A percentile compares a stretch with the other conserved stretches of the same genome.
Evolutionary conservation across 2,888 invertebrate species (phyloP).

Genomic region (Nymphalis urticae): DNA sequence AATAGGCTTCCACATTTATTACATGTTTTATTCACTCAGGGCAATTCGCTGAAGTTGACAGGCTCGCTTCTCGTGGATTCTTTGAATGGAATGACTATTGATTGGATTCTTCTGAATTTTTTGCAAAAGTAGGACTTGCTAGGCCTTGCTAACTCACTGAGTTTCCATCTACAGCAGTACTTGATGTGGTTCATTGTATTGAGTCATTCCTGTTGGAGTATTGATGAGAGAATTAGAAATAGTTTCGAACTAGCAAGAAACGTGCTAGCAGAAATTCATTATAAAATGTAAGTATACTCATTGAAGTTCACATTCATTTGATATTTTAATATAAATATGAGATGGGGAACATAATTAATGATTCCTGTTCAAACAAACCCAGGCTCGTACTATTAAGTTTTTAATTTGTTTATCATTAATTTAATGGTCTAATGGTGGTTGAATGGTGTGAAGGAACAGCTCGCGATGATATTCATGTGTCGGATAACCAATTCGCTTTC

Average conservation of each 20-base stretch:
- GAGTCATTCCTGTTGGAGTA: slow-evolving; percentile 7
- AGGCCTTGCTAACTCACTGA: background rate
- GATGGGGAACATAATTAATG: no score
- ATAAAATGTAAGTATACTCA: background rate
- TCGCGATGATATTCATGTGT: no score
- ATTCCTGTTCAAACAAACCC: no score
- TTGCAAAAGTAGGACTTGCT: slow-evolving; percentile 27
- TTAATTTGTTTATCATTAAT: no score
- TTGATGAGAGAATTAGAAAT: slow-evolving; percentile 2
- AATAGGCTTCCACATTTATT: slow-evolving; percentile 69
- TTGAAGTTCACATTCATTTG: no score
- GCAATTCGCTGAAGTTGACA: slow-evolving; percentile 37
- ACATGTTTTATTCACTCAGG: slow-evolving; percentile 75
- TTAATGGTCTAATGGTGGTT: no score
- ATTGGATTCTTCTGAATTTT: slow-evolving; percentile 27
- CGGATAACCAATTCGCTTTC: no score
- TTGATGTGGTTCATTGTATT: slow-evolving; percentile 13
- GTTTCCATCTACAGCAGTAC: background rate
- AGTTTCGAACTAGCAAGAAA: background rate
- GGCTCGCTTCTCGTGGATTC: slow-evolving; percentile 35
- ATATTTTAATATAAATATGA: no score
- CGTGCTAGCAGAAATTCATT: background rate
- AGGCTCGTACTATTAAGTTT: no score
- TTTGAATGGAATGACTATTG: slow-evolving; percentile 22
- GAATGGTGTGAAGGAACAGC: no score